Evolutionary conservation across 2,113 vertebrate species (phyloP), one percentile per base, ranked within the genome.

Genomic region (Phocoena sinus): DNA sequence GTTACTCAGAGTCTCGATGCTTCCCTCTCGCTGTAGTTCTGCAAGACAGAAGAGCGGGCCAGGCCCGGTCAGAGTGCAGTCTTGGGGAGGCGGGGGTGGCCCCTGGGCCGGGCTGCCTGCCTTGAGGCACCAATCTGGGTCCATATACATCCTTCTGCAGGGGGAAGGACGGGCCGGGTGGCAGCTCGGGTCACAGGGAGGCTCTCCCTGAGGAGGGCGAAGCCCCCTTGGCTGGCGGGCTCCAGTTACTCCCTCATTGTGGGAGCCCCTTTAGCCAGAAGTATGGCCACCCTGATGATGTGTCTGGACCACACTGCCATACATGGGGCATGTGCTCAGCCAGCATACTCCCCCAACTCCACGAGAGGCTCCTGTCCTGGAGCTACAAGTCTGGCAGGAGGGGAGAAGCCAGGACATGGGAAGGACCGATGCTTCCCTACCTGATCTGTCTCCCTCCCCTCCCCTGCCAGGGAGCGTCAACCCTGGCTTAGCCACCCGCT

Each of bases 1-100:
- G 99, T 99, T 99, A 98, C 99, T 99, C 96, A 99, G 99, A 4
- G 99, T 99, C 99, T 99, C 99, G 94, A 99, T 99, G 99, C 99
- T 99, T 98, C 99, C 99, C 98, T 99, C 99, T 98, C 99, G 99
- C 99, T 99, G 99, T 95, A 99, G 99, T 98, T 99, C 99, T 99
- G 99, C 93, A 98, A 98, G 13, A 91, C 97, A 98, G 98, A 98
- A 87, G 97, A 99, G 97, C 98, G 93, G 98, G 98, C 87, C 97
- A 93, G 96, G 95, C 97, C 97, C 85, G 89, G 98, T 99, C 71
- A 98, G 65, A 79, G 25, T 8, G 0, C 33, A 0, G 11, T 11
- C n/a, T 36, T 25, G 44, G 53, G n/a, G 65, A 15, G 25, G 11
- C 21, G 50, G n/a, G 13, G 20, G 15, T 15, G 26, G 38, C 56